Conservation (phyloP, 2,113 vertebrate species). For the Machaerirhynchus nigripectus region DNA sequence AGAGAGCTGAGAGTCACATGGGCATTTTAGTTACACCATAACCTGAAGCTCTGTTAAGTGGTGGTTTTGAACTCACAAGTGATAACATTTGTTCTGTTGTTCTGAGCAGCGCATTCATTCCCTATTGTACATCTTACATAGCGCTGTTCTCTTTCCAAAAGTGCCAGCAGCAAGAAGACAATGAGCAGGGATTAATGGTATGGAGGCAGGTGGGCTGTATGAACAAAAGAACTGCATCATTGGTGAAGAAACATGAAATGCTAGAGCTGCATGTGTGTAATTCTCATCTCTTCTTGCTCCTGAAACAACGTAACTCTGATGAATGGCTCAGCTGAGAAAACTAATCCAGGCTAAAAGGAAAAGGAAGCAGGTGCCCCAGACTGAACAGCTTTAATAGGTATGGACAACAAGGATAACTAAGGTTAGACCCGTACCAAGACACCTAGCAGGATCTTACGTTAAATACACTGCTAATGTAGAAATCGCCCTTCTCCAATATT, state of each 20-base stretch:
- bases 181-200: not conserved
- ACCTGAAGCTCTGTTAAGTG: not conserved
- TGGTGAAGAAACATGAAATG: not conserved
- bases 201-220: not conserved
- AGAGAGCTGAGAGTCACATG: not conserved
- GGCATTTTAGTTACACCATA: not conserved
- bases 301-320: not conserved
- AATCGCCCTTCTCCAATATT: not conserved
- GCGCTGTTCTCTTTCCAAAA: not conserved
- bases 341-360: not conserved
- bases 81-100: not conserved
- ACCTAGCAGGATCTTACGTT: not conserved
- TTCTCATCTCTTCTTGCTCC: not conserved
- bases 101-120: not conserved
- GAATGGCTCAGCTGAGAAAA: not conserved
- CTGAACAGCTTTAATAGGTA: not conserved
- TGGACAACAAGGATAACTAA: not conserved
- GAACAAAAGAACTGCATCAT: not conserved
- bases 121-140: not conserved
- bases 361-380: not conserved
- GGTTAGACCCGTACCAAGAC: not conserved
- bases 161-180: not conserved
- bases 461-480: not conserved
- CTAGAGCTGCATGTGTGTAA: not conserved
- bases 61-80: not conserved